Base-by-base conservation (phyloP, 2,797 vertebrate genomes). In the Lepilemur ruficaudatus region DNA sequence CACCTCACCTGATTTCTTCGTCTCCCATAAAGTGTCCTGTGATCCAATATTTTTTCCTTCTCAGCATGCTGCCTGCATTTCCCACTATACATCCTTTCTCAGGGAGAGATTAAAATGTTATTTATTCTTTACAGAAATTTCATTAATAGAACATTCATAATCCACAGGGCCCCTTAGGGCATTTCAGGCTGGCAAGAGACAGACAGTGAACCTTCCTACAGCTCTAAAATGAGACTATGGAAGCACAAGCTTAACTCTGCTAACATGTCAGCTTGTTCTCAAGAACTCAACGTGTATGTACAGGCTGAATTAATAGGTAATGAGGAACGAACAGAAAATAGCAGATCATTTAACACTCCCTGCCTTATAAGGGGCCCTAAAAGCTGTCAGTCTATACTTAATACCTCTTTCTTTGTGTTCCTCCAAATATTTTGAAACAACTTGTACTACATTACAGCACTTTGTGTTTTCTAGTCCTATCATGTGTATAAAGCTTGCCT, bases 381-480 rank as follows among this genome's bases (percentile, higher is more conserved):
- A 3, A 1, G 18, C 20, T 67, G 17, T 12, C 65, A 25, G 25
- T 35, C 35, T 23, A 15, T 25, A 2, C 43, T 48, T n/a, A 48
- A 10, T 17, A 17, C 14, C 1, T 43, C 22, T 87, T 50, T 35
- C 23, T 35, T 17, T 8, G 55, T 35, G 43, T 30, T 82, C 59
- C 28, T 69, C 22, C 38, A 59, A 46, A 18, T 22, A 61, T 11
- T 86, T 35, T 13, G 14, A n/a, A 52, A 23, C 1, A 15, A 15
- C n/a, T 8, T n/a, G 1, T 15, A 10, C 32, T 50, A 32, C 23
- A 32, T 30, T 1, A 8, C 0, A 28, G n/a, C 4, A 41, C 48
- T 69, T 67, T n/a, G 30, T 2, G 15, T 7, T 50, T 78, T 46
- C 67, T 50, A 35, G 32, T 41, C 20, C 48, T n/a, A 14, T n/a